Conservation (phyloP, 2,113 vertebrate genomes). For the Corvus hawaiiensis region DNA sequence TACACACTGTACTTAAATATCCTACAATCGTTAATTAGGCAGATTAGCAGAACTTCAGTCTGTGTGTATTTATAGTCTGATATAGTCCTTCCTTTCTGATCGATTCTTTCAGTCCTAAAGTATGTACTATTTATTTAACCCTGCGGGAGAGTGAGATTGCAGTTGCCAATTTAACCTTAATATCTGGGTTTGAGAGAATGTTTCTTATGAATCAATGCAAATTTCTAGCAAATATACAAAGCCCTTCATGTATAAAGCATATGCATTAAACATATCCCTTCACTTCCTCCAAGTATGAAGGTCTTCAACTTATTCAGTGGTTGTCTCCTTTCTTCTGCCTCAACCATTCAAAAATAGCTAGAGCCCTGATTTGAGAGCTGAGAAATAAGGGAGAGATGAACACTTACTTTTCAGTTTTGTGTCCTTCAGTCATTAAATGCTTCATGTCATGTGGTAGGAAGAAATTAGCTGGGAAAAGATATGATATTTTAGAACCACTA, state of each 20-base stretch:
- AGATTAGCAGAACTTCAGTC: neutral
- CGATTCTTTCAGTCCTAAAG: neutral
- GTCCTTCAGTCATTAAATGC: neutral
- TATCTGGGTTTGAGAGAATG: neutral
- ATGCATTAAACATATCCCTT: neutral
- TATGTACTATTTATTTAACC: neutral
- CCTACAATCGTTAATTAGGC: neutral
- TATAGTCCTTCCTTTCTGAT: neutral
- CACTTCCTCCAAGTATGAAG: neutral
- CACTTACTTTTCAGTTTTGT: neutral
- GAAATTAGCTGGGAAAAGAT: neutral
- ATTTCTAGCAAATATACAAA: neutral
- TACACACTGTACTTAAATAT: neutral
- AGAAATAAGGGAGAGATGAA: neutral
- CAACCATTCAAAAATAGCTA: neutral
- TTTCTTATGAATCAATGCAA: neutral
- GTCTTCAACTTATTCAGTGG: neutral
- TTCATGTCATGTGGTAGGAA: neutral
- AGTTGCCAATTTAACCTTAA: neutral
- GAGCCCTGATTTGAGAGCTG: fast-evolving
- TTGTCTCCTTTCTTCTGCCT: neutral
- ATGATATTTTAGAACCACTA: neutral
- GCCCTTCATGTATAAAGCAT: neutral
- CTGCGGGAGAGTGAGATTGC: neutral
- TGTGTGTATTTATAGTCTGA: neutral